Evolutionary conservation across 1,140 invertebrate genomes (phyloP).

Genomic region (Marisa cornuarietis): DNA sequence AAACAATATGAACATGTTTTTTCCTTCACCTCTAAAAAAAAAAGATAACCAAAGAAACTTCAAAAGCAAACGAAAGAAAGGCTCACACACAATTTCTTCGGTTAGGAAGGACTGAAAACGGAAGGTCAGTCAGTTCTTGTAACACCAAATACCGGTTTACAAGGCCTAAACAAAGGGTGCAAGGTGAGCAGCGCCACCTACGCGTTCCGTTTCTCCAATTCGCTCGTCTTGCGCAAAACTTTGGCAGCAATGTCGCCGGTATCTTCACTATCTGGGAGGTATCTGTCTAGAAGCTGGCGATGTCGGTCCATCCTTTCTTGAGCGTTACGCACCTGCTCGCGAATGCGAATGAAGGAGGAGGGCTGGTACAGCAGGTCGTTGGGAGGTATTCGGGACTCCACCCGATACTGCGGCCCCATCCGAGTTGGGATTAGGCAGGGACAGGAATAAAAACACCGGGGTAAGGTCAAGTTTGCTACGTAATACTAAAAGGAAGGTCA

Average conservation of each 20-base stretch:
- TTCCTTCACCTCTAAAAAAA: not conserved
- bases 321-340: constrained; percentile 43
- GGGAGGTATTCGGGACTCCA: constrained; percentile 43
- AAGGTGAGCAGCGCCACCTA: constrained; percentile 6
- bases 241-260: not conserved
- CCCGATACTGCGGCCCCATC: constrained; percentile 44
- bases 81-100: not conserved
- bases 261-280: constrained; percentile 29
- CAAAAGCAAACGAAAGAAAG: not conserved
- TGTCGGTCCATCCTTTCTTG: constrained; percentile 53
- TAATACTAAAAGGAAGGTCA: not conserved
- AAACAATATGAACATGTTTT: not conserved
- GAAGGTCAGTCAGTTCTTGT: not conserved
- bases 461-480: not conserved
- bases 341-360: constrained; percentile 40
- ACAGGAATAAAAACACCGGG: constrained; percentile 7
- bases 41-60: not conserved
- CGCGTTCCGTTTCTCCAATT: constrained; percentile 24
- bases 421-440: constrained; percentile 5
- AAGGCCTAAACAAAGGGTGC: not conserved
- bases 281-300: constrained; percentile 51
- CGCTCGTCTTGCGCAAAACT: constrained; percentile 16
- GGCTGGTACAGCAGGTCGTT: constrained; percentile 44
- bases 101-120: not conserved
- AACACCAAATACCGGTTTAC: constrained; percentile 8